These are phyloP conservation scores for Globia sparganii DNA, from an alignment of 2,888 invertebrate species.

Conservation along the genomic window DNA sequence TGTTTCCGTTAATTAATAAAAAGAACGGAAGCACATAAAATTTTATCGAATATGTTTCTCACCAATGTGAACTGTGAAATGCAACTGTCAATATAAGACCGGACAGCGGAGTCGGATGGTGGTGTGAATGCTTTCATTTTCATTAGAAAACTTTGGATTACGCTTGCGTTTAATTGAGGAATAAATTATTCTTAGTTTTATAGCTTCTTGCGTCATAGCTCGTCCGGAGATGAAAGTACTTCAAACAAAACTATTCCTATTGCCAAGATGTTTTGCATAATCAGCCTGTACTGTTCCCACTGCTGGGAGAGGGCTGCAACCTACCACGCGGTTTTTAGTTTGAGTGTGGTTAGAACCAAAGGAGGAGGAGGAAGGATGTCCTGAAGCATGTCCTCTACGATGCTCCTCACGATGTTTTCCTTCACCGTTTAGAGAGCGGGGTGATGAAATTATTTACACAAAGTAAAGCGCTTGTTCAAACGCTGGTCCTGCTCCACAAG, in stretches of 20 bases:
- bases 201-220: background rate
- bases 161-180: background rate
- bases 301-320: too few relatives aligned
- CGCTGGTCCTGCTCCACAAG: too few relatives aligned
- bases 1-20: conserved; percentile 46
- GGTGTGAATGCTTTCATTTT: conserved; percentile 34
- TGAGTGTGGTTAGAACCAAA: too few relatives aligned
- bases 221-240: background rate
- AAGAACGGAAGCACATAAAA: conserved; percentile 41
- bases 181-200: background rate
- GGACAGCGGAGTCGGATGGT: background rate
- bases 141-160: conserved; percentile 11
- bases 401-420: too few relatives aligned
- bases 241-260: background rate
- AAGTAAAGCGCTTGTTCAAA: too few relatives aligned
- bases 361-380: too few relatives aligned
- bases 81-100: conserved; percentile 4
- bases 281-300: too few relatives aligned
- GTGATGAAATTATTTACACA: too few relatives aligned
- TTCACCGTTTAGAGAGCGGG: too few relatives aligned
- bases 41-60: conserved; percentile 25
- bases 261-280: background rate
- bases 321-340: too few relatives aligned
- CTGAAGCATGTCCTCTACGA: too few relatives aligned
- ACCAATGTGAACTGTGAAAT: conserved; percentile 7